Percentiles rank a stretch among this genome's conserved stretches.
These are phyloP conservation scores for Lasioglossum calceatum DNA, from an alignment of 2,888 invertebrate species.

Conservation along the genomic window DNA sequence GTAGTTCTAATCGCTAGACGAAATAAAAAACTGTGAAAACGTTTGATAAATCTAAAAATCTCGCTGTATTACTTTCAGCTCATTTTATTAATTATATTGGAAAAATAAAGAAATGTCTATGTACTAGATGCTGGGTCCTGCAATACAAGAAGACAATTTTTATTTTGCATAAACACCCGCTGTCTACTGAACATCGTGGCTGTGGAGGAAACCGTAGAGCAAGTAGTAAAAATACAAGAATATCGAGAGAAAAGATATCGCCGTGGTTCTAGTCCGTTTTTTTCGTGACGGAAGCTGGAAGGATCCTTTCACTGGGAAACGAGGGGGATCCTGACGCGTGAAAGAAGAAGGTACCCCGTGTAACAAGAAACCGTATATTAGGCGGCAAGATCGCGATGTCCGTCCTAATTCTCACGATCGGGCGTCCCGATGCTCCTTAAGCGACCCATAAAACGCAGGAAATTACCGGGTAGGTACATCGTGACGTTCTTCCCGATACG, in stretches of 20 bases:
- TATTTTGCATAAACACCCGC: not conserved
- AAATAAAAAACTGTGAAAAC: no score
- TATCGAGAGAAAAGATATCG: not conserved
- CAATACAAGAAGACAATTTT: not conserved
- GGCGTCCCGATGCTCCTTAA: constrained; percentile 74
- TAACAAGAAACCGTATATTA: constrained; percentile 43
- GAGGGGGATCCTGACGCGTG: not conserved
- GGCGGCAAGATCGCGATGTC: constrained; percentile 47
- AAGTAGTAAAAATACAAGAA: not conserved
- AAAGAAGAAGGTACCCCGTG: not conserved
- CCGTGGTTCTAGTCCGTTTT: not conserved
- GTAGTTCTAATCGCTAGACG: no score
- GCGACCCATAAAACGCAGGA: constrained; percentile 82
- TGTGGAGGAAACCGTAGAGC: not conserved
- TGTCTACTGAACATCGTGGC: not conserved
- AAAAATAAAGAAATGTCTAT: no score
- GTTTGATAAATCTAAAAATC: no score
- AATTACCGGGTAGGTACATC: constrained; percentile 78
- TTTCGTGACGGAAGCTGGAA: not conserved
- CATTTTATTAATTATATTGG: not conserved
- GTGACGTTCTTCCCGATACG: constrained; percentile 73
- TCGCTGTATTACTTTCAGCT: not conserved
- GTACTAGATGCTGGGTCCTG: no score
- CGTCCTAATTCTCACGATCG: constrained; percentile 81
- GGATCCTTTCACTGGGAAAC: not conserved